Evolutionary conservation across 2,113 vertebrate species (phyloP), one percentile per base, ranked within the genome.

Genomic region (Origma solitaria): DNA sequence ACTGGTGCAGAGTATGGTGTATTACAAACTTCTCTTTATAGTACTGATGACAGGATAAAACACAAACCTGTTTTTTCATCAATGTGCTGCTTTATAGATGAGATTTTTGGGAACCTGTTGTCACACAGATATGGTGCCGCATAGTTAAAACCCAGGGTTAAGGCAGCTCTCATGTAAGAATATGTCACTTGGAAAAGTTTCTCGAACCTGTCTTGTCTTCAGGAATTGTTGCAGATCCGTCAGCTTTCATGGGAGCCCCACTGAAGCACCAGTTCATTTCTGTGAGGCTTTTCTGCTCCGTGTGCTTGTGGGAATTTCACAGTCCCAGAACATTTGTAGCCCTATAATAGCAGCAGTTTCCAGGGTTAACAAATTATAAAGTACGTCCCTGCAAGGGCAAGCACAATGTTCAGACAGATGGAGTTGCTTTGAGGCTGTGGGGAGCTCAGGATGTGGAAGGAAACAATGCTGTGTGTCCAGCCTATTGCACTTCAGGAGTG

Each of bases 371-470:
- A 25, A 14, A 8, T 60, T 7, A 5, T 13, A 3, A 57, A 54
- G 17, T 23, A 7, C 30, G 6, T 24, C 15, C 5, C 40, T 85
- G 38, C 6, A 9, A 49, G 73, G 65, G 28, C 45, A 49, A 3
- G 25, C 16, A 0, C 5, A 0, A 13, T 21, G 11, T 15, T 37
- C 6, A 30, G 23, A 28, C 44, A 37, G 38, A 15, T 33, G 70
- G 65, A 30, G 4, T 65, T 56, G 40, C 45, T 90, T 14, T n/a
- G 75, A 18, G 66, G 44, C n/a, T 31, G 35, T 18, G 2, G 4
- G 33, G 38, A 42, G 65, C 47, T 79, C 33, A 11, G 22, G 28
- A 24, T 53, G 37, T 20, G 37, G 23, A 24, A 24, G 54, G 78
- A 37, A 68, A 17, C 24, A 4, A 0, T 33, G 30, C 20, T n/a